Base-by-base conservation (phyloP, 2,113 vertebrate genomes). In the Nothoprocta perdicaria region DNA sequence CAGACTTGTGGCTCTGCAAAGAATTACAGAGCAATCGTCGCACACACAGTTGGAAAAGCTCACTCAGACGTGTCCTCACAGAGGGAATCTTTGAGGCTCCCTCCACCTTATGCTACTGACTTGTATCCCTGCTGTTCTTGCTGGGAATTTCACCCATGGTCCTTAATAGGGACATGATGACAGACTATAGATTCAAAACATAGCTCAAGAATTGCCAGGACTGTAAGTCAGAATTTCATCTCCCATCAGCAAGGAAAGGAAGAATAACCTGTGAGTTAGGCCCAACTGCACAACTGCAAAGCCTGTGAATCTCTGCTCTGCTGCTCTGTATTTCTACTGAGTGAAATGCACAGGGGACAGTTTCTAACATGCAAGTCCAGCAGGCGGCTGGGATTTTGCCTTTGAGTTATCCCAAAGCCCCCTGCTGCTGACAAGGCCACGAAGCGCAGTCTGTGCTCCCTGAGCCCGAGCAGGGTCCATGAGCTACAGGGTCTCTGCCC, bases 81-180 rank as follows among this genome's bases (percentile, higher is more conserved):
- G 35, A 38, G 35, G 35, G 35, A 38, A 6, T 18, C 18, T 21
- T 21, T 69, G 26, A 6, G 12, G 13, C 17, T 72, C 45, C 63
- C 29, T 86, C 68, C 41, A 17, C 57, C 27, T 73, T 21, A 35
- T 33, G 6, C 22, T 52, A 45, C 17, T 0, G 0, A 55, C 0
- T 0, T 16, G 27, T 27, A 38, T 15, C 43, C 18, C 41, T 29
- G 16, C 21, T 29, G 17, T 13, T 68, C 23, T 41, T 26, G 52
- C 24, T 12, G 24, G 24, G 9, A 62, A 73, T 57, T 77, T n/a
- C 22, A 45, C 11, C 4, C 4, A 24, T 3, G 0, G 0, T 9
- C 29, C 43, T 53, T 31, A 38, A 21, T 0, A 0, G 29, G n/a
- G 10, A 21, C 46, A 52, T 26, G 48, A 38, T 52, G 48, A 38